These are phyloP conservation scores for Drosophila leonis DNA, from an alignment of 2,888 invertebrate genomes.

Conservation along the genomic window DNA sequence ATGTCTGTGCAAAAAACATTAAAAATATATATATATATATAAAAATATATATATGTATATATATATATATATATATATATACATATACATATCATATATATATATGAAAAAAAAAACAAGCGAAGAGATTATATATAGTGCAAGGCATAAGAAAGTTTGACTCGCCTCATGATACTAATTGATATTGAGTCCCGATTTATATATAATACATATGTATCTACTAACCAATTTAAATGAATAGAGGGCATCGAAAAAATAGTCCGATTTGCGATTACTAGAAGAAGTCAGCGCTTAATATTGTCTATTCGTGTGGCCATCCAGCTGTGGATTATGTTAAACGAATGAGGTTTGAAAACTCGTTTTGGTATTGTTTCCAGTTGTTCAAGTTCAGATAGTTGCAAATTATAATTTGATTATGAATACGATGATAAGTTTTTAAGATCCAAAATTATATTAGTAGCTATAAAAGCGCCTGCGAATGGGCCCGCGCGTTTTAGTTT, in stretches of 20 bases:
- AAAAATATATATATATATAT: background rate
- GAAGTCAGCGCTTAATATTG: conserved; percentile 30
- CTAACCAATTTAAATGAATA: background rate
- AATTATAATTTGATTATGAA: conserved; percentile 66
- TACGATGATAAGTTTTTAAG: conserved; percentile 42
- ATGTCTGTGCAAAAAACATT: background rate
- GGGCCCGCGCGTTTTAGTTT: conserved; percentile 53
- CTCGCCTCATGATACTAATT: background rate
- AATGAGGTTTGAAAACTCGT: conserved; percentile 55
- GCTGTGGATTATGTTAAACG: conserved; percentile 40
- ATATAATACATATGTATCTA: background rate
- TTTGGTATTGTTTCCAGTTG: conserved; percentile 50
- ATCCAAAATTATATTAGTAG: conserved; percentile 23
- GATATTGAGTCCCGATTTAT: background rate
- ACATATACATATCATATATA: too few relatives aligned
- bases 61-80: too few relatives aligned
- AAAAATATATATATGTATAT: background rate
- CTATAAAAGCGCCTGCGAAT: conserved; percentile 56
- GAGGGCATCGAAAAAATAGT: background rate
- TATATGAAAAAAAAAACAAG: too few relatives aligned
- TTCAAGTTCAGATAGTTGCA: conserved; percentile 74
- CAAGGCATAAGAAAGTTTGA: background rate
- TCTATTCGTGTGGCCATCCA: conserved; percentile 4
- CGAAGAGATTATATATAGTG: too few relatives aligned
- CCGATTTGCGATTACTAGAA: conserved; percentile 39